A percentile compares a stretch with the other conserved stretches of the same genome.
Conservation (phyloP, 2,113 vertebrate genomes). For the Triplophysa dalaica region DNA sequence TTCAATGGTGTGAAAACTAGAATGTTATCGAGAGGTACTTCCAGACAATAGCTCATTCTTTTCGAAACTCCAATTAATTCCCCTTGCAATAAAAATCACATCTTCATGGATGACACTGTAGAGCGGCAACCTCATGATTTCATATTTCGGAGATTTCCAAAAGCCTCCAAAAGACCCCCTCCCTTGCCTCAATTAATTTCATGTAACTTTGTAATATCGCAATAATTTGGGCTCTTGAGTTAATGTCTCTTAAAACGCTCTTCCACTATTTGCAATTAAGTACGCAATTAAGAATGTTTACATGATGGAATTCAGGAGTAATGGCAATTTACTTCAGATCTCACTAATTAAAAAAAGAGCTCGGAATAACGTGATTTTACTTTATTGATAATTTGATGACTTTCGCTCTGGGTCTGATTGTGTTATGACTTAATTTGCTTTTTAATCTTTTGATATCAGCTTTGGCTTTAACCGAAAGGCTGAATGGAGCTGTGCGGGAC, state of each 20-base stretch:
- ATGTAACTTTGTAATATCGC: slow-evolving; percentile 62
- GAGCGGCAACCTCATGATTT: slow-evolving; percentile 29
- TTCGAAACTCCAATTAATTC: slow-evolving; percentile 62
- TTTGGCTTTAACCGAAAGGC: slow-evolving; percentile 15
- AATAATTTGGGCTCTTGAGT: slow-evolving; percentile 65
- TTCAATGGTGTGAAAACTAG: slow-evolving; percentile 21
- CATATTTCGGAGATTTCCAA: slow-evolving; percentile 25
- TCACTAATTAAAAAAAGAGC: slow-evolving; percentile 50
- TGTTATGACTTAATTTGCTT: slow-evolving; percentile 35
- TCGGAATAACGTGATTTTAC: slow-evolving; percentile 29
- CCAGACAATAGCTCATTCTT: slow-evolving; percentile 28
- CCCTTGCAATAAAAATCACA: slow-evolving; percentile 59
- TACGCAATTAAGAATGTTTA: slow-evolving; percentile 67
- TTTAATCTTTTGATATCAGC: slow-evolving; percentile 44
- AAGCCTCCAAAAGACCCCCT: neutral
- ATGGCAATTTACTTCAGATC: slow-evolving; percentile 61
- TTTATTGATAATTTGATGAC: slow-evolving; percentile 42
- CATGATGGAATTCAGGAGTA: slow-evolving; percentile 60
- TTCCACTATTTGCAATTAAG: slow-evolving; percentile 69
- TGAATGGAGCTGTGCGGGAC: neutral
- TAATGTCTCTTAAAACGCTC: slow-evolving; percentile 65
- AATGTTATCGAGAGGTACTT: slow-evolving; percentile 22
- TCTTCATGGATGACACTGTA: slow-evolving; percentile 65
- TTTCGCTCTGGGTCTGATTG: slow-evolving; percentile 36
- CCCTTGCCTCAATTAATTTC: slow-evolving; percentile 63